Base-by-base conservation (phyloP, 2,113 vertebrate species). In the Pantherophis guttatus region DNA sequence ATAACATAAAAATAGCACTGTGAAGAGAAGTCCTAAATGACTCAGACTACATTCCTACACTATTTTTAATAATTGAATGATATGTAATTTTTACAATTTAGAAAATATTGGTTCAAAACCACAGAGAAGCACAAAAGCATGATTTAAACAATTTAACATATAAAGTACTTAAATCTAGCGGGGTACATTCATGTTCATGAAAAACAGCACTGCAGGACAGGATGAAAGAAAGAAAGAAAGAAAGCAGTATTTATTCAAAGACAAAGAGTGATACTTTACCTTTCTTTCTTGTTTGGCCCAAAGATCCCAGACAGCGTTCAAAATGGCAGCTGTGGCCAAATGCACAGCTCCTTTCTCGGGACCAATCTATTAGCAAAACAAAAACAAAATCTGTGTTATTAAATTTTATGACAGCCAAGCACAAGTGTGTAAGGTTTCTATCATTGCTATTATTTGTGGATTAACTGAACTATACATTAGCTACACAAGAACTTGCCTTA, bases 271-370 rank as follows among this genome's bases (percentile, higher is more conserved):
- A 10, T 0, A 1, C 93, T 50, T 91, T 94, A 98, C 98, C 97
- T 99, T 99, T 91, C 96, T 96, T 92, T 98, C 97, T n/a, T 94
- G 54, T 91, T 98, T 97, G 13, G 97, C 98, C 98, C 98, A 98
- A 70, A 98, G 97, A 94, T 98, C 98, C 98, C 98, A 98, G 87
- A 98, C 95, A 0, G 96, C 98, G 21, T 98, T 98, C 85, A 98
- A 97, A n/a, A 98, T 62, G 0, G 98, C 98, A 15, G 98, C 97
- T 0, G 95, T 96, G 2, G 98, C 98, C 94, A 98, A 93, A 44
- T 98, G 98, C 86, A 98, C 98, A 90, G 97, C 97, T 3, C 97
- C 98, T 94, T 98, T 98, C 95, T 98, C 98, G 65, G 98, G 98
- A 9, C 98, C 97, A 8, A 98, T 94, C 98, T 98, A 95, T 92